phyloP scores from a whole-genome alignment of 1,140 invertebrate genomes.

The Varroa destructor region DNA sequence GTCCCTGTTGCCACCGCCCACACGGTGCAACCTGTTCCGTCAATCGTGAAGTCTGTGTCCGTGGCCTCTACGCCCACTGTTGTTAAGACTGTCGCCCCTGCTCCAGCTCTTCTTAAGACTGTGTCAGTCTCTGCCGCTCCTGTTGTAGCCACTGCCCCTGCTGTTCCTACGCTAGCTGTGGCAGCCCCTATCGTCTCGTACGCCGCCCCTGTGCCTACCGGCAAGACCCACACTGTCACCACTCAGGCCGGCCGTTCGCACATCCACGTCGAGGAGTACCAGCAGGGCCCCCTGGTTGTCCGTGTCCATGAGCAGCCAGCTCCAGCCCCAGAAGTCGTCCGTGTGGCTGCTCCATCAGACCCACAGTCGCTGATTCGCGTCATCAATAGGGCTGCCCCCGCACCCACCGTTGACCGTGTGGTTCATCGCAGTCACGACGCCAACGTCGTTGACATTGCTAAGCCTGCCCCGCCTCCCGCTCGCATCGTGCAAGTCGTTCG shows the following conservation, averaged over 20 bases:
- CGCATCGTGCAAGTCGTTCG: constrained; percentile 21
- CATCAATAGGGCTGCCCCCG: constrained; percentile 14
- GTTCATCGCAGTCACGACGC: constrained; percentile 1
- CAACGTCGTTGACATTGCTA: constrained; percentile 12
- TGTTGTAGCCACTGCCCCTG: neutral
- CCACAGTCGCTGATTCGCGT: constrained; percentile 16
- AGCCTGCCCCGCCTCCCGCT: constrained; percentile 16
- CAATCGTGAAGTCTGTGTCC: neutral
- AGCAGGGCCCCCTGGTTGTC: constrained; percentile 4
- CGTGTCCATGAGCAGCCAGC: constrained; percentile 17
- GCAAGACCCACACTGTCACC: constrained; percentile 18
- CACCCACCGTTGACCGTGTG: constrained; percentile 15
- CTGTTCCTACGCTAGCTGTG: neutral
- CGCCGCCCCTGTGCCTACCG: neutral
- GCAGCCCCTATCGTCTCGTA: neutral
- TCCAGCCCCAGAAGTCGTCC: constrained; percentile 3
- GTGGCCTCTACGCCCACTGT: neutral
- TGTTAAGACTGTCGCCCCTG: neutral
- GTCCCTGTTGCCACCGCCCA: neutral
- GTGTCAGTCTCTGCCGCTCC: neutral
- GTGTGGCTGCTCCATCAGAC: neutral
- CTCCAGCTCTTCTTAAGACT: neutral
- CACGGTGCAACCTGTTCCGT: neutral
- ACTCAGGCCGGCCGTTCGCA: constrained; percentile 21
- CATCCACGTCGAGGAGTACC: constrained; percentile 22